Conservation (phyloP, 2,888 invertebrate genomes). For the Druceiella hillmani region DNA sequence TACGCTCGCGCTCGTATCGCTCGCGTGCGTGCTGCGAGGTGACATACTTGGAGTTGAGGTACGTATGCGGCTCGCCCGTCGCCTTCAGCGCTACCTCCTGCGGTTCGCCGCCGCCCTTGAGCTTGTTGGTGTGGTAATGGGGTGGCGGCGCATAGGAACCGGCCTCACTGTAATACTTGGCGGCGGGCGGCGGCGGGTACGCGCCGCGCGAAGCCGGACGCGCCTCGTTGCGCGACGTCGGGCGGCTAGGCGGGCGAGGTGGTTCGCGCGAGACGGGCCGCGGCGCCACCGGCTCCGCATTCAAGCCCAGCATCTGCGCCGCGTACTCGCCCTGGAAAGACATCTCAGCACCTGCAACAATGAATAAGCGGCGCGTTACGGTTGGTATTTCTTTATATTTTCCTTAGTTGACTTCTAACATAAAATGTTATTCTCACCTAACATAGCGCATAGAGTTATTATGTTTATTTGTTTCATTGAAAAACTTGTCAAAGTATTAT, state of each 20-base stretch:
- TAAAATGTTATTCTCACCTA: too few species aligned
- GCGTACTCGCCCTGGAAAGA: slow-evolving; percentile 88
- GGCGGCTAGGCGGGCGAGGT: background rate
- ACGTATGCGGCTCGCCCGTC: slow-evolving; percentile 24
- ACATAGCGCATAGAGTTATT: too few species aligned
- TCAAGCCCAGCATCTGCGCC: slow-evolving; percentile 77
- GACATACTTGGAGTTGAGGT: slow-evolving; percentile 22
- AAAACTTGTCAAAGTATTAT: too few species aligned
- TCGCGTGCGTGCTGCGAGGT: slow-evolving; percentile 23
- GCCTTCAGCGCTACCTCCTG: slow-evolving; percentile 14
- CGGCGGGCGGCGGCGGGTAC: background rate
- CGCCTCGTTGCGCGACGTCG: background rate
- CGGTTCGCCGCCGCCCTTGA: slow-evolving; percentile 17
- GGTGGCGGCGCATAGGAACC: too few species aligned
- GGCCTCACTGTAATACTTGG: too few species aligned
- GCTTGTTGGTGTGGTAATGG: too few species aligned
- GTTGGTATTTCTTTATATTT: too few species aligned
- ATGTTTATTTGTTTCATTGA: too few species aligned
- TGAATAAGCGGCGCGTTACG: too few species aligned
- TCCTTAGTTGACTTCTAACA: too few species aligned
- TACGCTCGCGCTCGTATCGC: slow-evolving; percentile 28
- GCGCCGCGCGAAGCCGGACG: background rate
- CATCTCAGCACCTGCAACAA: slow-evolving; percentile 71
- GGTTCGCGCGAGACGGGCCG: slow-evolving; percentile 22
- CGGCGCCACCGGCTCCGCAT: slow-evolving; percentile 46